These are phyloP conservation scores for Butastur rufipennis DNA, from an alignment of 2,113 vertebrate genomes.

Conservation along the genomic window DNA sequence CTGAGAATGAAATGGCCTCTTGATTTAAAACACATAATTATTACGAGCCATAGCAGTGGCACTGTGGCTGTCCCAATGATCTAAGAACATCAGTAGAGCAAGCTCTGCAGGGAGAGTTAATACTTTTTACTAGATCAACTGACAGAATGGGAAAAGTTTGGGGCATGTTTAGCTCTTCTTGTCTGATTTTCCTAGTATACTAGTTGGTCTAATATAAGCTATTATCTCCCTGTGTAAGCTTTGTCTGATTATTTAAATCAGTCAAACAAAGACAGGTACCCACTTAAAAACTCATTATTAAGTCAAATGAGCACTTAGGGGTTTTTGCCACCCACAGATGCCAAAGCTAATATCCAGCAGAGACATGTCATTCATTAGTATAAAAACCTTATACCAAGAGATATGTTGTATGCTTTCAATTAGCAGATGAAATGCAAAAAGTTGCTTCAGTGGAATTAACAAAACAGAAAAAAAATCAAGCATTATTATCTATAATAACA, in stretches of 20 bases:
- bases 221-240: constrained; percentile 41
- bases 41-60: background rate
- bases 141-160: constrained; percentile 1
- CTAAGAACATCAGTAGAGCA: background rate
- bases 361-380: constrained; percentile 49
- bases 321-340: constrained; percentile 43
- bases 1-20: background rate
- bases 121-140: background rate
- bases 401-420: constrained; percentile 15
- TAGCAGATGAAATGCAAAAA: constrained; percentile 26
- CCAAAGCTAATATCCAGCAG: constrained; percentile 58
- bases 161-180: background rate
- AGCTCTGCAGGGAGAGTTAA: background rate
- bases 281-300: constrained; percentile 48
- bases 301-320: constrained; percentile 54
- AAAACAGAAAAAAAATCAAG: constrained; percentile 20
- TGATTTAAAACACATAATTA: background rate
- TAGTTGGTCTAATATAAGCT: constrained; percentile 1
- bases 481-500: constrained; percentile 36
- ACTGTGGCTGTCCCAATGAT: background rate
- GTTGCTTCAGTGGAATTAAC: constrained; percentile 29
- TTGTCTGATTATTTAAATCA: constrained; percentile 49
- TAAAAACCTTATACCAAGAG: constrained; percentile 31
- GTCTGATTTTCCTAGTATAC: background rate
- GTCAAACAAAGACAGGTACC: constrained; percentile 48